Evolutionary conservation across 53 echinoderm and acorn worm genomes (phyloP), one percentile per base, ranked within the genome.

Genomic region (Actinopyga echinites): DNA sequence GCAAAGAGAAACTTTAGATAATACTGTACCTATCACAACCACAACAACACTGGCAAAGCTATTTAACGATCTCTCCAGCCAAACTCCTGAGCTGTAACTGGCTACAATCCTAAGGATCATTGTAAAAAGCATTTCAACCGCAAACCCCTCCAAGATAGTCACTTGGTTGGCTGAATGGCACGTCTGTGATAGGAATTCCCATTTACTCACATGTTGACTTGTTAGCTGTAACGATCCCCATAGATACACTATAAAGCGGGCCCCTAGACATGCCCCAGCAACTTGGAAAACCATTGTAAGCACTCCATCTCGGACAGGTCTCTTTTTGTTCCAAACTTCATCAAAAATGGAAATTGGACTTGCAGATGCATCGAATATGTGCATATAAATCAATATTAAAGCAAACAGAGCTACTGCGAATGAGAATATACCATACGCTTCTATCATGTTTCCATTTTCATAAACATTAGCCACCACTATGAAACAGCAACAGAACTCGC

Each of bases 201-300:
- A 81, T 42, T 67, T 84, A 60, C 74, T 65, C 5, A 63, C 9
- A 45, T 93, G 93, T 15, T 55, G 20, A 13, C 68, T 60, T 33
- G 82, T 90, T 9, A 91, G 88, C 12, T 87, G 87, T 12, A 89
- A 68, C 5, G 85, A 57, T 42, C 75, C 87, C 96, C 96, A 96
- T 6, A 95, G 11, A 26, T 83, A 78, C 4, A 88, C 62, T 12
- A 91, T 93, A 49, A 91, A 93, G 11, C 85, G 85, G 36, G 83
- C 91, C 31, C 90, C 93, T 22, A 90, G 81, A 35, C 90, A 67
- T 32, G 90, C 93, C 23, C 87, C 93, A 3, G 83, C 22, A 45
- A 93, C 90, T 44, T 87, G 87, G n/a, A 80, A 75, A 23, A 80
- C n/a, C 22, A 87, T 87, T 42, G 84, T 93, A 21, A 82, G 13